A percentile compares a stretch with the other conserved stretches of the same genome.
phyloP scores from a whole-genome alignment of 2,113 vertebrate species.

The Puma concolor region DNA sequence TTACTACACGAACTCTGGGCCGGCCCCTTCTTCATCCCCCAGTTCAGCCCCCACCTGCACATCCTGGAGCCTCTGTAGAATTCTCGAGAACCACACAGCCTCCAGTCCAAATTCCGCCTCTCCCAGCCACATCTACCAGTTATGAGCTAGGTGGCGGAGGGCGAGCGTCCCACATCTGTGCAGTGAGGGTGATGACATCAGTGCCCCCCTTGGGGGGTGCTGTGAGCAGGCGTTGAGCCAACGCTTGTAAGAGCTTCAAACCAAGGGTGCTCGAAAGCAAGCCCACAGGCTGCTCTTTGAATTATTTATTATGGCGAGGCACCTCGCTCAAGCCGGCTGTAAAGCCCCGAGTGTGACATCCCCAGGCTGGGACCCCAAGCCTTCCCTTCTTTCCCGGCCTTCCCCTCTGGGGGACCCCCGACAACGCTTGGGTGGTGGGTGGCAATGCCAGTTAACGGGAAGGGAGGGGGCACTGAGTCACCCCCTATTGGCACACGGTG shows the following conservation, averaged over 20 bases:
- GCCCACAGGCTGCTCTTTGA: accelerated
- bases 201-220: accelerated
- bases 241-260: accelerated
- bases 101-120: neutral
- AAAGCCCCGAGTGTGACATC: neutral
- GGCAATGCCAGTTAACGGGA: neutral
- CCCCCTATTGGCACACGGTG: neutral
- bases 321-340: neutral
- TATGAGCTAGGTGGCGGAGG: neutral
- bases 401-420: neutral
- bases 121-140: neutral
- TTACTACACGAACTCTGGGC: neutral
- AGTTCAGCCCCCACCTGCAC: neutral
- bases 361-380: neutral
- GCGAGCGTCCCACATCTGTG: too few relatives aligned
- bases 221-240: neutral
- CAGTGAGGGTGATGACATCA: neutral
- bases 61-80: neutral
- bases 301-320: neutral
- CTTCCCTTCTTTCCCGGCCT: neutral
- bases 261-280: neutral
- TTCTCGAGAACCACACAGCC: neutral
- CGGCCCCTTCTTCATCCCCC: neutral
- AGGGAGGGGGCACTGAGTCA: conserved; percentile 45
- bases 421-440: neutral